phyloP scores from a whole-genome alignment of 2,888 invertebrate species.

The Amphimallon solstitiale region DNA sequence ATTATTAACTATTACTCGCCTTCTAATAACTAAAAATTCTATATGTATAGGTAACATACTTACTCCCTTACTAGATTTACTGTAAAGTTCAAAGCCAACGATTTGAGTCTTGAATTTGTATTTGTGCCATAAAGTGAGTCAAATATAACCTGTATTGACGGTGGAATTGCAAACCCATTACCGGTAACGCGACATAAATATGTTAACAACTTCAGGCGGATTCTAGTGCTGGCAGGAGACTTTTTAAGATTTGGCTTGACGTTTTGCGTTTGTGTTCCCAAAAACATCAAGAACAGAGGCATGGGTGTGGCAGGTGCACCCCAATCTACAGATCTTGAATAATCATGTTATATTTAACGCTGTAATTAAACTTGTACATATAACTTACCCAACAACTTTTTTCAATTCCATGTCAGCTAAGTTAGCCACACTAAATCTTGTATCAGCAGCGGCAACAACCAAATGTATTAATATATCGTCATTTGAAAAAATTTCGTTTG shows the following conservation, averaged over 20 bases:
- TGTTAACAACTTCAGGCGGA: constrained; percentile 85
- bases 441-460: constrained; percentile 88
- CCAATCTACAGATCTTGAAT: constrained; percentile 80
- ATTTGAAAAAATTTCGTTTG: constrained; percentile 79
- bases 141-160: constrained; percentile 87
- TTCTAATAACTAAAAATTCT: too few relatives aligned
- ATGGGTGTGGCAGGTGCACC: constrained; percentile 73
- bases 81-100: constrained; percentile 83
- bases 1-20: too few relatives aligned
- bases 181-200: constrained; percentile 81
- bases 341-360: constrained; percentile 2
- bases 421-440: constrained; percentile 88
- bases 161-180: constrained; percentile 78
- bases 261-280: constrained; percentile 73
- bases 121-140: constrained; percentile 86
- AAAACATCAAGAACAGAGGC: constrained; percentile 82
- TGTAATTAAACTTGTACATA: constrained; percentile 4
- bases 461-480: constrained; percentile 79
- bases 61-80: constrained; percentile 84
- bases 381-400: constrained; percentile 73
- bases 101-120: constrained; percentile 84
- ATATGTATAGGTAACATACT: too few relatives aligned
- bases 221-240: constrained; percentile 82
- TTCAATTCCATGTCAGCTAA: constrained; percentile 87
- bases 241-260: constrained; percentile 75